phyloP scores from a whole-genome alignment of 2,888 invertebrate genomes.

The Vanessa cardui region DNA sequence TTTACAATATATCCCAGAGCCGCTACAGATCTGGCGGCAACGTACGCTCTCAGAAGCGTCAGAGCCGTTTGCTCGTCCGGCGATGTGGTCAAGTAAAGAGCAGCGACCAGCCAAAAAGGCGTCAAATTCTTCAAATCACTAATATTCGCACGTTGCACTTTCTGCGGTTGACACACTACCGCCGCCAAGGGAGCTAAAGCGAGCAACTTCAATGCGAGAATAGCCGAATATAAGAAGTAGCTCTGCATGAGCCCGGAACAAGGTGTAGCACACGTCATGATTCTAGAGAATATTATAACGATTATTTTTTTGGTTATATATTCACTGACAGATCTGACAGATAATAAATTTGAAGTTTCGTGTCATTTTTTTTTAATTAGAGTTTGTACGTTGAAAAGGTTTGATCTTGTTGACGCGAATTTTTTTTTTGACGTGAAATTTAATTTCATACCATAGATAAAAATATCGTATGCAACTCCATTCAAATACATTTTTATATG shows the following conservation, averaged over 20 bases:
- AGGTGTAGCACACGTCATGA: slow-evolving; percentile 1
- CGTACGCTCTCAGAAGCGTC: slow-evolving; percentile 49
- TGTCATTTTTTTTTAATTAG: neutral
- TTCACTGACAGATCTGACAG: neutral
- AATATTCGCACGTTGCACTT: slow-evolving; percentile 54
- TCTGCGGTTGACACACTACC: slow-evolving; percentile 49
- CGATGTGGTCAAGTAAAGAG: slow-evolving; percentile 55
- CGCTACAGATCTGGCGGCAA: slow-evolving; percentile 50
- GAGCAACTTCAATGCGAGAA: slow-evolving; percentile 48
- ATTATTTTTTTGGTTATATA: neutral
- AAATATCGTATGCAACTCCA: too few relatives aligned
- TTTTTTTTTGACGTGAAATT: too few relatives aligned
- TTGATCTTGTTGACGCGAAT: too few relatives aligned
- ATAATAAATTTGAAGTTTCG: neutral
- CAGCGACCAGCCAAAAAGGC: slow-evolving; percentile 64
- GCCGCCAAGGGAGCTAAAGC: slow-evolving; percentile 50
- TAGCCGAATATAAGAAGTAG: slow-evolving; percentile 38
- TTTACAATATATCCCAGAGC: slow-evolving; percentile 49
- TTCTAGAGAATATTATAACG: neutral
- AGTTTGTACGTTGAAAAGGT: too few relatives aligned
- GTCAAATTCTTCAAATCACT: slow-evolving; percentile 61
- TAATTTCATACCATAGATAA: too few relatives aligned
- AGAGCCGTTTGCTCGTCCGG: slow-evolving; percentile 50
- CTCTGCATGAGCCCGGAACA: slow-evolving; percentile 31
- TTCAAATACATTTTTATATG: too few relatives aligned